Evolutionary conservation across 1,140 invertebrate genomes (phyloP).

Genomic region (Calliphora vicina): DNA sequence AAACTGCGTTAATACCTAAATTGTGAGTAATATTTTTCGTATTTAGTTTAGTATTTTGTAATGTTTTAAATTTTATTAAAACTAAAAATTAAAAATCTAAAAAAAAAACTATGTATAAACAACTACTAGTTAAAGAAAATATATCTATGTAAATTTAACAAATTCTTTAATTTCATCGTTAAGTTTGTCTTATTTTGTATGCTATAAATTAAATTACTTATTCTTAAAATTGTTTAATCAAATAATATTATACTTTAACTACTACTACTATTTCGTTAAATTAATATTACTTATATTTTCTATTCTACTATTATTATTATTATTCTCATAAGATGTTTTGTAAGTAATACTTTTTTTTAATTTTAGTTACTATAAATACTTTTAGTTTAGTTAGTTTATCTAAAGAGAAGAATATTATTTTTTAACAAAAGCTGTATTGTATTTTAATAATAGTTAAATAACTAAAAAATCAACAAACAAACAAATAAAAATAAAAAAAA

Average conservation of each 20-base stretch:
- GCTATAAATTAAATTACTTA: neutral
- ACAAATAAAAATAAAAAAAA: constrained; percentile 5
- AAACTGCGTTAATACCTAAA: constrained; percentile 14
- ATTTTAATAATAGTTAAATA: constrained; percentile 20
- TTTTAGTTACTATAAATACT: neutral
- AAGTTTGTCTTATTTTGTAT: neutral
- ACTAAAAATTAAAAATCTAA: neutral
- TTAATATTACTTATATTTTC: neutral
- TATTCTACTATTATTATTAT: neutral
- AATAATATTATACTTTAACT: neutral
- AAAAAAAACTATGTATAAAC: neutral
- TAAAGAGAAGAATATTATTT: constrained; percentile 8
- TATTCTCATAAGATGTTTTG: neutral
- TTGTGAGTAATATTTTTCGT: neutral
- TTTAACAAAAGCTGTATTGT: constrained; percentile 15
- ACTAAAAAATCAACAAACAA: neutral
- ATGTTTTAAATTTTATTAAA: neutral
- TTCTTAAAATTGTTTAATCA: neutral
- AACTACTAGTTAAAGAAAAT: too few relatives aligned
- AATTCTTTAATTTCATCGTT: neutral
- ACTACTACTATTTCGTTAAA: neutral
- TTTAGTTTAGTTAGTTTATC: constrained; percentile 9
- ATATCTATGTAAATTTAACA: neutral
- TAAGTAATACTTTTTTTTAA: neutral
- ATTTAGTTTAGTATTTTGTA: neutral